Evolutionary conservation across 1,140 invertebrate genomes (phyloP), one percentile per base, ranked within the genome.

Genomic region (Helicoverpa zea): DNA sequence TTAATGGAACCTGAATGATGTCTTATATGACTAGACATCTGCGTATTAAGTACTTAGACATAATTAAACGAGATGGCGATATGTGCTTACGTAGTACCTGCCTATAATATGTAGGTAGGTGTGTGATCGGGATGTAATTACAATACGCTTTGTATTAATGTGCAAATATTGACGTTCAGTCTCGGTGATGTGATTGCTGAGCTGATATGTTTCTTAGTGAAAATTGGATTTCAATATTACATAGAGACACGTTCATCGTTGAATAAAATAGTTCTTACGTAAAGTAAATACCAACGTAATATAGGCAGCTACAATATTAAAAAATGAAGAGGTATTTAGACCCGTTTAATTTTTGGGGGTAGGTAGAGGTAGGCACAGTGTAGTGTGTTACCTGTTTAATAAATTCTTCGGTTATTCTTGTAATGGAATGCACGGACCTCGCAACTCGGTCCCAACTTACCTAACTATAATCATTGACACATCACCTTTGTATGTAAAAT

Each of bases 401-500:
- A 49, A 61, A 58, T 18, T 30, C 70, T 73, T 56, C 16, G 51
- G 49, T 75, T 61, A 63, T 18, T 43, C 35, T 23, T 49, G 16
- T 43, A 75, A 75, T 47, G 73, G 73, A 75, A 75, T 75, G 70
- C 70, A 73, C 47, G 23, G 52, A 56, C n/a, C 58, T 61, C 56
- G 16, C 49, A 52, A 54, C 64, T 68, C 64, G 43, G 72, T 3
- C 11, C 68, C 54, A 56, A 12, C 56, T 75, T 49, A 23, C 56
- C 30, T 68, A 58, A 56, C 54, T 70, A 79, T 86, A 58, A 87
- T 90, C 87, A 91, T 93, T 88, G 86, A 83, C 86, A 86, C 88
- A 81, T 88, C 86, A 85, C 90, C 89, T 92, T 92, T 92, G 91
- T 94, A 91, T 92, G 90, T 91, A 92, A 94, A 94, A 94, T 91